Evolutionary conservation across 2,888 invertebrate genomes (phyloP), one percentile per base, ranked within the genome.

Genomic region (Brachypalpus laphriformis): DNA sequence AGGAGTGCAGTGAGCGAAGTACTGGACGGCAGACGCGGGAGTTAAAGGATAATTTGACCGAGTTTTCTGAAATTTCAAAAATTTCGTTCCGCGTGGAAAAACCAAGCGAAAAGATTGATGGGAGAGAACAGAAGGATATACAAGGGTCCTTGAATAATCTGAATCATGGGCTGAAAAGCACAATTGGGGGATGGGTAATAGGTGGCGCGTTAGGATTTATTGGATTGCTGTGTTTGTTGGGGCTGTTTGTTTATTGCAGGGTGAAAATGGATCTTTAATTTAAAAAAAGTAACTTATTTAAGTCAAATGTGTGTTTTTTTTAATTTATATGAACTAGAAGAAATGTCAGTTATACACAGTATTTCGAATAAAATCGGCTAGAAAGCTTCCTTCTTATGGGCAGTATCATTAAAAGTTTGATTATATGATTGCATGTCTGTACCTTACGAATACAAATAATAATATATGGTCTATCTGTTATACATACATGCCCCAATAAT

Each of bases 41-140:
- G 51, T 49, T 86, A 0, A 8, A 34, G 3, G 42, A 56, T 7
- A 89, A 90, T 77, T 82, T 82, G 0, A 89, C 89, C 0, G 91
- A 90, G 75, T 87, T 89, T 31, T 90, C 91, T 0, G 91, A 92
- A 78, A 76, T 90, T 3, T 90, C 91, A 0, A 90, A 88, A 9
- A 88, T 91, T 25, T 89, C 90, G 0, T 92, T 92, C 77, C 88
- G 90, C 9, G 91, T 92, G 45, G 78, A 89, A 28, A 88, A 90
- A 88, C 89, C 88, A 1, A 80, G 75, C 9, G 83, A 87, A 16
- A 28, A 1, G 0, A 51, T 31, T 20, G n/a, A 11, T 6, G 18
- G 14, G 25, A 42, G 4, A 31, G 40, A 4, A 0, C 8, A 25
- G 20, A 47, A 9, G 4, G 2, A 4, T 25, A 14, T 8, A n/a